A percentile compares a stretch with the other conserved stretches of the same genome.
Evolutionary conservation across 2,888 invertebrate species (phyloP).

Genomic region (Quadroppia sp.): DNA sequence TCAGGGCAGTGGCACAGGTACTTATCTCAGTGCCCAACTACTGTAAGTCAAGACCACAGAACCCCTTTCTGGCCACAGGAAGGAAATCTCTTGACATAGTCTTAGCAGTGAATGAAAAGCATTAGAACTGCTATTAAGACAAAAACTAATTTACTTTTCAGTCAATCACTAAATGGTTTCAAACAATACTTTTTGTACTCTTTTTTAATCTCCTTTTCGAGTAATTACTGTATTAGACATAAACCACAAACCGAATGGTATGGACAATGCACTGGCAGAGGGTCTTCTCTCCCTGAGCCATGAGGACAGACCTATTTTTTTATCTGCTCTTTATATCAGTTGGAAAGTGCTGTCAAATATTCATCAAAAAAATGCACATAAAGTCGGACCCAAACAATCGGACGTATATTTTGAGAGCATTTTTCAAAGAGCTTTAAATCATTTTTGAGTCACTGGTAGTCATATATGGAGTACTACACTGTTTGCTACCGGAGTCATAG

Average conservation of each 20-base stretch:
- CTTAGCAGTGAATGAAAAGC: constrained; percentile 3
- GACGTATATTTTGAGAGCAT: not conserved
- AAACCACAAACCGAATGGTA: not conserved
- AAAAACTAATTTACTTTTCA: constrained; percentile 26
- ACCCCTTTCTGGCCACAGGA: constrained; percentile 27
- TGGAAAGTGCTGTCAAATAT: constrained; percentile 21
- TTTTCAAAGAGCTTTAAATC: not conserved
- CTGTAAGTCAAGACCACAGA: constrained; percentile 22
- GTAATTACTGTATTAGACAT: not conserved
- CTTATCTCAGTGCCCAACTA: not conserved
- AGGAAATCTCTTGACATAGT: not conserved
- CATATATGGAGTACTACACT: not conserved
- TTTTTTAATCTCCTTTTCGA: constrained; percentile 1
- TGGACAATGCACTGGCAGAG: not conserved
- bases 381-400: constrained; percentile 15
- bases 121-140: constrained; percentile 27
- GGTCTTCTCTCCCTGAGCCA: too few relatives aligned
- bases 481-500: not conserved
- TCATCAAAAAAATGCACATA: constrained; percentile 18
- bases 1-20: constrained; percentile 1
- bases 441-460: not conserved
- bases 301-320: not conserved
- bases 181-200: constrained; percentile 7
- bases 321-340: constrained; percentile 16
- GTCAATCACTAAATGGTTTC: not conserved